Conservation (phyloP, 1,140 invertebrate genomes). For the Danaus melanippus region DNA sequence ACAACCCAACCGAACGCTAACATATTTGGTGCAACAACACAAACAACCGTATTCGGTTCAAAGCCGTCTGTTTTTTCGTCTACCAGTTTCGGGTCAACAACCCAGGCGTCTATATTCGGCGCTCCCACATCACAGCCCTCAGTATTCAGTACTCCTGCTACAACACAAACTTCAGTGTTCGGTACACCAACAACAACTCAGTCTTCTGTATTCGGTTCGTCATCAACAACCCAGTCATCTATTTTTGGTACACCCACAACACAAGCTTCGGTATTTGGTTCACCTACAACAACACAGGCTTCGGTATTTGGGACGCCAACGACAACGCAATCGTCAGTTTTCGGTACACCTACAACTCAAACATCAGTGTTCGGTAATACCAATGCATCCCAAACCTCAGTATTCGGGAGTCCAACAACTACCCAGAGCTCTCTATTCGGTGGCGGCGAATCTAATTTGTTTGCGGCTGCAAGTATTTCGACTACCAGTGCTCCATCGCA, state of each 20-base stretch:
- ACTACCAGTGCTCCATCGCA: slow-evolving; percentile 43
- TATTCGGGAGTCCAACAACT: slow-evolving; percentile 33
- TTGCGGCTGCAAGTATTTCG: slow-evolving; percentile 53
- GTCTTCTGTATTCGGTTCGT: slow-evolving; percentile 28
- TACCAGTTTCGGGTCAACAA: slow-evolving; percentile 23
- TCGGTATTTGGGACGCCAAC: slow-evolving; percentile 30
- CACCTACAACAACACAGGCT: slow-evolving; percentile 22
- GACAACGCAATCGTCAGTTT: slow-evolving; percentile 29
- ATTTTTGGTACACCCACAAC: slow-evolving; percentile 31
- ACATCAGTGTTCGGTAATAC: slow-evolving; percentile 33
- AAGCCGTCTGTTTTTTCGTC: slow-evolving; percentile 2
- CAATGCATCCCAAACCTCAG: slow-evolving; percentile 24
- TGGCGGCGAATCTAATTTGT: slow-evolving; percentile 39
- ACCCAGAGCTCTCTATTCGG: slow-evolving; percentile 45
- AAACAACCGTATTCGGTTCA: slow-evolving; percentile 21
- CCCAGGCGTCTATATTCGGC: slow-evolving; percentile 22
- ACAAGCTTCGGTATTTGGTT: slow-evolving; percentile 26
- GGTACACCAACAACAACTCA: slow-evolving; percentile 28
- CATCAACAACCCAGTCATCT: slow-evolving; percentile 24
- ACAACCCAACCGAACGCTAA: slow-evolving; percentile 3
- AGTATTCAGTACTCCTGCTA: slow-evolving; percentile 21
- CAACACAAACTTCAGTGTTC: slow-evolving; percentile 26
- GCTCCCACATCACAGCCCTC: slow-evolving; percentile 17
- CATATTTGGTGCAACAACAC: slow-evolving; percentile 15
- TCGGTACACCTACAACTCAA: slow-evolving; percentile 28